Base-by-base conservation (phyloP, 1,140 invertebrate genomes). In the Calosoma granatense region DNA sequence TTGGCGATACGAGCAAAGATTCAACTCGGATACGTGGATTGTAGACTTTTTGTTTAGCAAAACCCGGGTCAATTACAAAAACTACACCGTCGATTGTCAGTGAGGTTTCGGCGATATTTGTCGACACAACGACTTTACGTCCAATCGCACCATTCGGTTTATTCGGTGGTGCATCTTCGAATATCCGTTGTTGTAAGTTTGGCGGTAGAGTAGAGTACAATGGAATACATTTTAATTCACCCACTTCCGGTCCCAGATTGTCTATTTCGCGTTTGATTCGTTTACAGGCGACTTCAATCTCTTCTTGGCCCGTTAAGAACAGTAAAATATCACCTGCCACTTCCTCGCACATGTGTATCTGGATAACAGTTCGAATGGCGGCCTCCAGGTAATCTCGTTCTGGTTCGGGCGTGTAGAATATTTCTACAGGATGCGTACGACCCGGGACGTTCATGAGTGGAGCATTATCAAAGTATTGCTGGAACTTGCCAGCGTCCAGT, bases 1-100 rank as follows among this genome's bases (percentile, higher is more conserved):
- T 99, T 0, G 97, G 94, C 0, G 96, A 98, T 14, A 99, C 97
- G 4, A 99, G 75, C 12, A 99, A 76, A 12, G 94, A 98, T 73
- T 99, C 97, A 2, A 99, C 96, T 60, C 97, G 81, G 66, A 97
- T 97, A 65, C 94, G 79, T 11, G 95, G 95, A 78, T 98, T 97
- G 70, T 97, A 98, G 0, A 98, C 90, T 76, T 98, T 99, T 73
- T 99, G 97, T 73, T 99, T 99, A 0, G 96, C 94, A 79, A 99
- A 99, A 14, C 97, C 97, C n/a, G 97, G 96, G 78, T 99, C 97
- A 68, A 99, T 99, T 1, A 99, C 97, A 77, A 98, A 99, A 3
- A 99, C 97, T n/a, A 99, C 95, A 57, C 97, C 97, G 70, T 99
- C 97, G 66, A 99, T 99, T 1, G 97, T 99, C 2, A 99, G 76